A percentile compares a stretch with the other conserved stretches of the same genome.
Conservation (phyloP, 2,113 vertebrate genomes). For the Pungitius pungitius region DNA sequence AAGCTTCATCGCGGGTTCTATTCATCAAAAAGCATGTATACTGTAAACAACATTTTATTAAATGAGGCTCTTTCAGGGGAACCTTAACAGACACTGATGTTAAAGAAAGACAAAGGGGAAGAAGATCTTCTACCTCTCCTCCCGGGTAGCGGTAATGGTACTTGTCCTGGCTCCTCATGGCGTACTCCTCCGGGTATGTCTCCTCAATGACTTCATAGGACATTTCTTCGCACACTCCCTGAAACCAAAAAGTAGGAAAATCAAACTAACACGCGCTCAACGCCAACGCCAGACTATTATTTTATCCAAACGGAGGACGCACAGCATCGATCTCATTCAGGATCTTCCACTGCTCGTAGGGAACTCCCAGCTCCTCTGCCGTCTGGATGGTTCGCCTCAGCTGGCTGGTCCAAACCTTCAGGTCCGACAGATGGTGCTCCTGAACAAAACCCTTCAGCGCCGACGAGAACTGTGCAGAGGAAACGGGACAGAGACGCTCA, state of each 20-base stretch:
- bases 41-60: no score
- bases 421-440: constrained; percentile 88
- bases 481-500: background rate
- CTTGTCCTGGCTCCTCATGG: constrained; percentile 93
- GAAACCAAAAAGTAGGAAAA: constrained; percentile 35
- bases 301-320: no score
- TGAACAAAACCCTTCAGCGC: constrained; percentile 86
- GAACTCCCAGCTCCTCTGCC: constrained; percentile 88
- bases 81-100: background rate
- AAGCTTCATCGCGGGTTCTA: no score
- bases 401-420: constrained; percentile 98
- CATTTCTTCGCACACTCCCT: constrained; percentile 98
- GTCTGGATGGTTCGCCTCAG: constrained; percentile 96
- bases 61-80: background rate
- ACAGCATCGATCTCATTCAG: constrained; percentile 97
- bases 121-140: constrained; percentile 85
- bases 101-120: background rate
- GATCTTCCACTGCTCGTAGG: constrained; percentile 98
- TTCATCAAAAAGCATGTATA: no score
- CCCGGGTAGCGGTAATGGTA: constrained; percentile 96
- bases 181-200: constrained; percentile 90
- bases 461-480: constrained; percentile 82
- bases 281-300: no score
- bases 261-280: background rate
- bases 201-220: constrained; percentile 89